Percentiles rank a stretch among this genome's conserved stretches.
Conservation (phyloP, 2,888 invertebrate genomes). For the Galerucella calmariensis region DNA sequence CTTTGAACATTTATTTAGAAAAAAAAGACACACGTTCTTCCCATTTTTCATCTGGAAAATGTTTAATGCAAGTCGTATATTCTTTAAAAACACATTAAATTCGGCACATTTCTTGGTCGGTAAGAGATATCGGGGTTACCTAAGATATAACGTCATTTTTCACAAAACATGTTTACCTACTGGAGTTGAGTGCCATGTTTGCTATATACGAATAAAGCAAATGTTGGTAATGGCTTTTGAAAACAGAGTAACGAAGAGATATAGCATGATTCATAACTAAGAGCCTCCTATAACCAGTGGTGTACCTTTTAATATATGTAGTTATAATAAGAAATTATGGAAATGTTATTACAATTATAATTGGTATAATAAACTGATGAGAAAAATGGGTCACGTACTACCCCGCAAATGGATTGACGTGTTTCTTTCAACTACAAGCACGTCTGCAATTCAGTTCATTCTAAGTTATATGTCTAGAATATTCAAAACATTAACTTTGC, state of each 20-base stretch:
- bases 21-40: not conserved
- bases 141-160: conserved; percentile 31
- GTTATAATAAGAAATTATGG: not conserved
- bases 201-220: conserved; percentile 32
- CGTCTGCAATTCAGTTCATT: no score
- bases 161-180: conserved; percentile 35
- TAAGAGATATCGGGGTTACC: conserved; percentile 16
- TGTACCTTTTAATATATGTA: not conserved
- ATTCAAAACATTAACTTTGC: no score
- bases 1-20: no score
- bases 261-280: conserved; percentile 30
- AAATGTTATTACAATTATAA: no score
- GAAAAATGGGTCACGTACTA: no score
- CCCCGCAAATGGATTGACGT: no score
- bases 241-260: conserved; percentile 32
- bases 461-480: no score
- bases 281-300: conserved; percentile 13
- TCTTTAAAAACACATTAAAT: conserved; percentile 28
- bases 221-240: conserved; percentile 38
- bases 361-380: no score
- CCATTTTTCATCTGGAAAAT: not conserved
- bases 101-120: conserved; percentile 22
- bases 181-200: conserved; percentile 32
- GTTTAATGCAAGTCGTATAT: conserved; percentile 21
- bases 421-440: no score